Conservation (phyloP, 2,888 invertebrate species). For the Epistrophella euchroma region DNA sequence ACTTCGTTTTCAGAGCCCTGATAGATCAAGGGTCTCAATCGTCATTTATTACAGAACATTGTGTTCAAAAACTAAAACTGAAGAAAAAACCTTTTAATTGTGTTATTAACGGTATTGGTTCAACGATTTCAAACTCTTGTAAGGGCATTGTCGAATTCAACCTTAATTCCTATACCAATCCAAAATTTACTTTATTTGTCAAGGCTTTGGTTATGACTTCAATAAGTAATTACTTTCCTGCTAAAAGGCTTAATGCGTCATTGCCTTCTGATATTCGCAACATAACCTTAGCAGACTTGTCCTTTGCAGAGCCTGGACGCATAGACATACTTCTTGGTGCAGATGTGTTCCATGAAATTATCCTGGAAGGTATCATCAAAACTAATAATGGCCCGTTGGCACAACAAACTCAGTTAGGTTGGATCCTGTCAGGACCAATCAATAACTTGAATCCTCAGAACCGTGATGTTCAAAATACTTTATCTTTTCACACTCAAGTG, state of each 20-base stretch:
- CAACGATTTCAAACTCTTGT: not conserved
- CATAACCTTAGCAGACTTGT: not conserved
- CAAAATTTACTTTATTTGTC: not conserved
- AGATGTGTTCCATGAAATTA: constrained; percentile 25
- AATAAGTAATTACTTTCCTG: constrained; percentile 22
- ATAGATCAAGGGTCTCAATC: not conserved
- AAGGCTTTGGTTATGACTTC: constrained; percentile 33
- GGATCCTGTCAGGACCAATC: constrained; percentile 26
- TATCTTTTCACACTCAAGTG: constrained; percentile 16
- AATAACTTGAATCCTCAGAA: too few species aligned
- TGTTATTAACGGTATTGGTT: constrained; percentile 14
- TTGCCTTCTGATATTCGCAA: not conserved
- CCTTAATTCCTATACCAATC: not conserved
- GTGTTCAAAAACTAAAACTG: not conserved
- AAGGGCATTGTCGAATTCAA: not conserved
- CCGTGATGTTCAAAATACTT: not conserved
- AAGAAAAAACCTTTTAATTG: not conserved
- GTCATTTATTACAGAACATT: not conserved
- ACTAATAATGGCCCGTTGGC: constrained; percentile 9
- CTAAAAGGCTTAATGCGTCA: not conserved
- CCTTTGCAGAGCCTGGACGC: not conserved
- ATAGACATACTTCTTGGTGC: not conserved
- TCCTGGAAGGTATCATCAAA: constrained; percentile 29
- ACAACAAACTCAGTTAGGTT: constrained; percentile 9
- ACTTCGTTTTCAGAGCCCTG: not conserved